These are phyloP conservation scores for Marmota monax DNA, from an alignment of 2,113 vertebrate species.

Conservation along the genomic window DNA sequence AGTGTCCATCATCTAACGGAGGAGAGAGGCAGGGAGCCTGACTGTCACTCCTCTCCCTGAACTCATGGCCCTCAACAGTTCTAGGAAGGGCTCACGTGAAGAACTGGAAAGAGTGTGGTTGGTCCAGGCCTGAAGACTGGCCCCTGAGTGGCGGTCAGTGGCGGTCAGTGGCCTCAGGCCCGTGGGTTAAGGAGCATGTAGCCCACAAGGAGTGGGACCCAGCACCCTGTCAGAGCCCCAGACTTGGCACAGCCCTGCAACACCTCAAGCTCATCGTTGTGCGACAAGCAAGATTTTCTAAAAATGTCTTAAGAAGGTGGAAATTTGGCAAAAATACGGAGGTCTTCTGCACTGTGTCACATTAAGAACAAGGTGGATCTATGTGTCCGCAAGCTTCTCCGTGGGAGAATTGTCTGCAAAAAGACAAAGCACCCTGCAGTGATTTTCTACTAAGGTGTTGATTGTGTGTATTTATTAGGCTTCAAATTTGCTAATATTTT, in stretches of 20 bases:
- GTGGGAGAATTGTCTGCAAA: rapidly evolving
- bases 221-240: neutral
- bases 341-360: neutral
- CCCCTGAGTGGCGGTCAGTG: rapidly evolving
- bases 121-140: too few species aligned
- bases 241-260: rapidly evolving
- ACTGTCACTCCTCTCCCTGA: neutral
- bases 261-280: rapidly evolving
- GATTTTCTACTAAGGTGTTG: neutral
- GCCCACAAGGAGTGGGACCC: rapidly evolving
- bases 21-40: neutral
- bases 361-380: rapidly evolving
- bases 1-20: neutral
- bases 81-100: rapidly evolving
- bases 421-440: rapidly evolving
- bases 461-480: neutral
- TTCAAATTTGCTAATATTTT: neutral
- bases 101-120: rapidly evolving
- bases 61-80: rapidly evolving
- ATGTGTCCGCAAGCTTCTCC: rapidly evolving
- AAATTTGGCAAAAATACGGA: neutral
- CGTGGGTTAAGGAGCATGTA: rapidly evolving
- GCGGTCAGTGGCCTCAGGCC: neutral
- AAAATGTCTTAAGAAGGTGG: neutral
- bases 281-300: too few species aligned